Base-by-base conservation (phyloP, 2,888 invertebrate species). In the Acanthococcus lagerstroemiae region DNA sequence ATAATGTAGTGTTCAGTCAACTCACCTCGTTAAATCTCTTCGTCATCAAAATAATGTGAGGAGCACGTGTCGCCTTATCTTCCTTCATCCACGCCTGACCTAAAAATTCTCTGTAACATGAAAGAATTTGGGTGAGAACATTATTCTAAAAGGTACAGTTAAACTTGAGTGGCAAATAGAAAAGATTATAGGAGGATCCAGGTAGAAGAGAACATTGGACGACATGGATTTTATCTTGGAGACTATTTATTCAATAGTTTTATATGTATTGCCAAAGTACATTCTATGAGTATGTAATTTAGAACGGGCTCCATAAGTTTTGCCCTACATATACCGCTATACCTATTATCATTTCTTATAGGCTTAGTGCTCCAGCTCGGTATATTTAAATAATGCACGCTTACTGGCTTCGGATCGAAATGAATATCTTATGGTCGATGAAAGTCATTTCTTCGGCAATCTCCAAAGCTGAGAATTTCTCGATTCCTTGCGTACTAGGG, bases 381-480 rank as follows among this genome's bases (percentile, higher is more conserved):
- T n/a, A n/a, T n/a, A n/a, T n/a, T n/a, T n/a, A n/a, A n/a, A n/a
- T n/a, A n/a, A n/a, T n/a, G 44, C 15, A 24, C 69, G 84, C 89
- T 84, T 79, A 93, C 92, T 92, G 91, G 86, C 91, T 91, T 52
- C 87, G 81, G 69, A 94, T 87, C 7, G 87, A 83, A 66, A 90
- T 81, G 76, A 94, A 93, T 72, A 94, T 93, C 75, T 92, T 88
- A 75, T 93, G 92, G 75, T 94, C 94, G 71, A 94, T 78, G 74
- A 87, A 92, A 0, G 93, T 93, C 83, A 94, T 86, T 75, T 92
- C 92, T 75, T 94, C 94, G 0, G 94, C 93, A 66, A 94, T 90
- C 77, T 93, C 93, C 45, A 93, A 77, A 1, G 93, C 93, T 21
- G 91, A 91, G 15, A 93, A 74, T 0, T 88, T 87, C 75, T 92